Conservation (phyloP, 2,888 invertebrate species). For the Drosophila diplacantha region DNA sequence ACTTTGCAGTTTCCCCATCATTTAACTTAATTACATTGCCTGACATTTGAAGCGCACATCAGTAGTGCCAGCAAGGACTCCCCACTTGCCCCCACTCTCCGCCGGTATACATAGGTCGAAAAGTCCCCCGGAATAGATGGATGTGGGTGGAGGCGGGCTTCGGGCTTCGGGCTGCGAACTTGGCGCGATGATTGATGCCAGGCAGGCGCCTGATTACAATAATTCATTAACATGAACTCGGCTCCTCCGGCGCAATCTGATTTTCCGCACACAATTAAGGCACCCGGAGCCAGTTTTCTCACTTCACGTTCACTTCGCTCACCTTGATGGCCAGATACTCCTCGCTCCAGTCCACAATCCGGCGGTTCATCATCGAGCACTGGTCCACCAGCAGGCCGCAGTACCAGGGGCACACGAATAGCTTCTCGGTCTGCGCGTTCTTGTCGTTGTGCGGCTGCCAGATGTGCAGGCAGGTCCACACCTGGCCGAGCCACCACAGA, state of each 20-base stretch:
- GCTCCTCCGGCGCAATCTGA: conserved; percentile 18
- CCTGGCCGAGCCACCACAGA: conserved; percentile 88
- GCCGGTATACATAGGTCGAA: conserved; percentile 39
- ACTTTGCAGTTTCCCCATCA: conserved; percentile 63
- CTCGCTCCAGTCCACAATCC: conserved; percentile 82
- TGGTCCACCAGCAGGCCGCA: conserved; percentile 90
- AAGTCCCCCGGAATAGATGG: conserved; percentile 27
- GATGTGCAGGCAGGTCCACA: conserved; percentile 90
- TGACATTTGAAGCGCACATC: conserved; percentile 49
- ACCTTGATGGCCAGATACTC: conserved; percentile 79
- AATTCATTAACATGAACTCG: conserved; percentile 52
- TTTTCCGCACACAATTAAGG: conserved; percentile 20
- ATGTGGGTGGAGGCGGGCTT: not conserved
- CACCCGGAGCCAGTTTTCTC: conserved; percentile 1
- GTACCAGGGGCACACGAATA: conserved; percentile 92
- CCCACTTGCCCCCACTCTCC: conserved; percentile 10
- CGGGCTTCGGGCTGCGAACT: conserved; percentile 23
- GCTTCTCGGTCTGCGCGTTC: conserved; percentile 88
- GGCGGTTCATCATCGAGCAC: conserved; percentile 88
- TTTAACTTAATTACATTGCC: conserved; percentile 67
- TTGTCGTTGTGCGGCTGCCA: conserved; percentile 91
- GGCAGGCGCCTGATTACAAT: conserved; percentile 57
- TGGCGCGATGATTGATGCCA: conserved; percentile 54
- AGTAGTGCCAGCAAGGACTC: conserved; percentile 21
- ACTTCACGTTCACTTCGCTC: conserved; percentile 18